Evolutionary conservation across 2,888 invertebrate species (phyloP).

Genomic region (Trachelus tabidus): DNA sequence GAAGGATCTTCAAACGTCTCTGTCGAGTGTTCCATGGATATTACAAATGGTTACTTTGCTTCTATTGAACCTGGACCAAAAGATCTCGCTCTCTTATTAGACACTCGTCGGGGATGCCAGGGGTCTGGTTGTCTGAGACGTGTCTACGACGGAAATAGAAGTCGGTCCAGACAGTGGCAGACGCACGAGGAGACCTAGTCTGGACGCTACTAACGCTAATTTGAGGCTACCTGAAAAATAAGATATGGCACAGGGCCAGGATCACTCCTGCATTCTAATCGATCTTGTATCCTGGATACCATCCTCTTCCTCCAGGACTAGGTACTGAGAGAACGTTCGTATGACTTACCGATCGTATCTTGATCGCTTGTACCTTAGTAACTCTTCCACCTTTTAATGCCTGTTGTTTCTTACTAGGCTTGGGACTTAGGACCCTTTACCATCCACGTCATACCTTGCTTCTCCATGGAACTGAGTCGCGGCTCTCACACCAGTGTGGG

Average conservation of each 20-base stretch:
- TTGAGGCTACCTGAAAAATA: constrained; percentile 15
- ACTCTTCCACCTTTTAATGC: not conserved
- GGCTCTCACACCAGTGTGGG: constrained; percentile 30
- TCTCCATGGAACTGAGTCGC: not conserved
- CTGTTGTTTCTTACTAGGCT: not conserved
- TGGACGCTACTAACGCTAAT: constrained; percentile 25
- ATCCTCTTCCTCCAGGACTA: not conserved
- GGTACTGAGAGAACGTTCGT: not conserved
- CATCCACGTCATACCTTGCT: not conserved
- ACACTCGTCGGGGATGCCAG: constrained; percentile 14
- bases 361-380: not conserved
- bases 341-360: constrained; percentile 15
- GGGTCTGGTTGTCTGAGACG: constrained; percentile 37
- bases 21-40: not conserved
- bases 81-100: not conserved
- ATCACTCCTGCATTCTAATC: not conserved
- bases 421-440: not conserved
- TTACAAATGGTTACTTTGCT: not conserved
- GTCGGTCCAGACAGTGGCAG: constrained; percentile 20
- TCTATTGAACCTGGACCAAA: not conserved
- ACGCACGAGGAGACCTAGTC: constrained; percentile 6
- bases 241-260: constrained; percentile 18
- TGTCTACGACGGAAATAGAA: constrained; percentile 50
- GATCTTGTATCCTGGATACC: not conserved
- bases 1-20: not conserved